Base-by-base conservation (phyloP, 2,113 vertebrate genomes). In the Parotia lawesii region DNA sequence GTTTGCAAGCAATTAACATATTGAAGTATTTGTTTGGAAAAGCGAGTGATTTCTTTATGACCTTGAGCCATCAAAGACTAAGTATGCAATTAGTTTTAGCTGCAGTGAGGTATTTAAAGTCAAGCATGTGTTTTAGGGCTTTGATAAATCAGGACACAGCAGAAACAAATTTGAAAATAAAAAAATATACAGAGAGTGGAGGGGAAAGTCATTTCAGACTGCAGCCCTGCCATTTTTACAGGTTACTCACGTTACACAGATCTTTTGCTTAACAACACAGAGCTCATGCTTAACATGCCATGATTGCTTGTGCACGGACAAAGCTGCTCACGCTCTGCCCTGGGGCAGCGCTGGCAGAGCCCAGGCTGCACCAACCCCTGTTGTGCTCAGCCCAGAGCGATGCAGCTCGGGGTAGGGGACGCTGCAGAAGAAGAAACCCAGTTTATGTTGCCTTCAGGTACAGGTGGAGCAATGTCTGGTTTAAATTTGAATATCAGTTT, bases 21-120 rank as follows among this genome's bases (percentile, higher is more conserved):
- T 82, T 85, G 91, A 81, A 91, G 78, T 82, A 76, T 93, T 95
- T 95, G 91, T 94, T 94, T 96, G 76, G 89, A 94, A 93, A 97
- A 95, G 81, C 17, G 12, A 76, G 85, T 29, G 62, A 95, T 95
- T 95, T 94, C 91, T 96, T 85, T 92, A 85, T 88, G 93, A 94
- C 95, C 91, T 93, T 95, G 91, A 96, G 79, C 85, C 93, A 93
- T 96, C 93, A 94, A 96, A 94, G 89, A 72, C 84, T 61, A 82
- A 96, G 87, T 42, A 44, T 5, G 78, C 85, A 91, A 94, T 95
- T 95, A 87, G 38, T 70, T 96, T 47, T 91, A 95, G 93, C 87
- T 94, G 87, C 87, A 93, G 67, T 0, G 14, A 93, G 61, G 82
- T 90, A 83, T 93, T 96, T 86, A 73, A 95, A 96, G 83, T 88